These are phyloP conservation scores for Galaxias olidus DNA, from an alignment of 2,797 vertebrate species.

Conservation along the genomic window DNA sequence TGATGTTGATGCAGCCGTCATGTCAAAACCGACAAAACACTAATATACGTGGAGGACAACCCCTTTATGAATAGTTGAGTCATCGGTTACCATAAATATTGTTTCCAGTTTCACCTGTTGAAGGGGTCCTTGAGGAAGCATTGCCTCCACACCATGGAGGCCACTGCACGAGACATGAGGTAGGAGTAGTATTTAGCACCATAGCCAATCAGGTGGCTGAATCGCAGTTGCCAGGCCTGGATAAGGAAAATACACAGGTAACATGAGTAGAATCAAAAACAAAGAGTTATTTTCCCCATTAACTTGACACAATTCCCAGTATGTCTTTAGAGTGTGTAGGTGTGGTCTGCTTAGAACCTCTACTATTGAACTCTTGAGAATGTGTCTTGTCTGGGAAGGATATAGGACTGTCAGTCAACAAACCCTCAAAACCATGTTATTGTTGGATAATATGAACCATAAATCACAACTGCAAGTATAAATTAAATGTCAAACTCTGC, in stretches of 20 bases:
- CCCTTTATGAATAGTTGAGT: conserved; percentile 40
- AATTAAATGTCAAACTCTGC: no score
- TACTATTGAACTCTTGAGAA: no score
- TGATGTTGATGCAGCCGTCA: not conserved
- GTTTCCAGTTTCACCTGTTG: conserved; percentile 81
- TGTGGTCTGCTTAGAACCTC: no score
- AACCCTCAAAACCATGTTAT: no score
- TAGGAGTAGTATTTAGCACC: conserved; percentile 98
- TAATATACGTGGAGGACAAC: conserved; percentile 43
- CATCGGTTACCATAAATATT: not conserved
- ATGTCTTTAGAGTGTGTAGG: no score
- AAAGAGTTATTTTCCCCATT: no score
- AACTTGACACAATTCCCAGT: no score
- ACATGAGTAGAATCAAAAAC: not conserved
- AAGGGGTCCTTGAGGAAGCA: conserved; percentile 92
- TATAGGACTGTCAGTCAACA: no score
- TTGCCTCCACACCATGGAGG: conserved; percentile 97
- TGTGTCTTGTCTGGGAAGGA: no score
- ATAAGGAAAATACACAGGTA: conserved; percentile 10
- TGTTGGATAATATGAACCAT: no score
- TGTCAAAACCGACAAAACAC: not conserved
- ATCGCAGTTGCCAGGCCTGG: conserved; percentile 98
- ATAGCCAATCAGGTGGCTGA: conserved; percentile 95
- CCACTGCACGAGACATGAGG: conserved; percentile 95
- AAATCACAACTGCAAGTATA: no score